These are phyloP conservation scores for Microcebus tavaratra DNA, from an alignment of 2,113 vertebrate species.

Conservation along the genomic window DNA sequence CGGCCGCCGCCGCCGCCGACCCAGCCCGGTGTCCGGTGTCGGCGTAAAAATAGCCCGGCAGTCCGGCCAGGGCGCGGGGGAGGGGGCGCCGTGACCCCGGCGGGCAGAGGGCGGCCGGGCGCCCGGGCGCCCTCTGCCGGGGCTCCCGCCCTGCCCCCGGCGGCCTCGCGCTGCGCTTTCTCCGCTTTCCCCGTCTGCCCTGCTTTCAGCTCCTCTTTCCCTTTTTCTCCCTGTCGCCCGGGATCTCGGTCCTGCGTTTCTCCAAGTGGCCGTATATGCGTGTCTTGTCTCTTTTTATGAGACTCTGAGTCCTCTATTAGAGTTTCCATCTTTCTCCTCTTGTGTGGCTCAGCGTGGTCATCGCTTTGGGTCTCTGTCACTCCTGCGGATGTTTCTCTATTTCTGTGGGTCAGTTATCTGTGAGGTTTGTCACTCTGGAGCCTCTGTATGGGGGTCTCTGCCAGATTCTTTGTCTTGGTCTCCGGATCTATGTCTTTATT, in stretches of 20 bases:
- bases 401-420: too few species aligned
- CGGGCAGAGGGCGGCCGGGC: slow-evolving; percentile 35
- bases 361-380: too few species aligned
- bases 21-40: slow-evolving; percentile 80
- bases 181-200: background rate
- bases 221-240: fast-evolving
- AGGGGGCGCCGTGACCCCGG: slow-evolving; percentile 67
- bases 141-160: background rate
- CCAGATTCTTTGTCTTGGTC: too few species aligned
- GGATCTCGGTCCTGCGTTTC: background rate
- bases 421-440: too few species aligned
- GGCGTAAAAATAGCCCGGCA: slow-evolving; percentile 76
- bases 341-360: too few species aligned
- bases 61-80: slow-evolving; percentile 56
- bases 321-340: too few species aligned
- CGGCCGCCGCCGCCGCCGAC: slow-evolving; percentile 65
- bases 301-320: background rate
- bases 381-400: too few species aligned
- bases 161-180: too few species aligned
- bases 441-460: too few species aligned
- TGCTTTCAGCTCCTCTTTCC: background rate
- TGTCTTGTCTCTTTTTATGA: background rate
- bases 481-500: too few species aligned
- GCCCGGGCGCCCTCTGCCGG: slow-evolving; percentile 71
- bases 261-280: background rate